Base-by-base conservation (phyloP, 2,797 vertebrate species). In the Phoxinus dragarum region DNA sequence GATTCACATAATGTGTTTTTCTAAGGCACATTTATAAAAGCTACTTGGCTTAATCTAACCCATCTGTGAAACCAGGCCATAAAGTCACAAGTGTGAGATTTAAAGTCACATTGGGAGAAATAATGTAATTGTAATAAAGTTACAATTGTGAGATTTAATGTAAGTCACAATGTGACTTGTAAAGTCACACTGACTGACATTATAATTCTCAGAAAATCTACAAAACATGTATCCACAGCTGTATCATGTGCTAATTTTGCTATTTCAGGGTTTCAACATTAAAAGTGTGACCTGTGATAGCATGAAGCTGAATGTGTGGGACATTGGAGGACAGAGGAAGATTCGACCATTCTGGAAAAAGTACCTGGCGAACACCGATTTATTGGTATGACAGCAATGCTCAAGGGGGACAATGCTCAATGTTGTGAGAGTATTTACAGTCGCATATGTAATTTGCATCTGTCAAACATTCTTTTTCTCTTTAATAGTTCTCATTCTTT, bases 271-370 rank as follows among this genome's bases (percentile, higher is more conserved):
- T 83, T 98, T 98, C 91, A 97, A 97, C 90, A 96, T 98, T 76
- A 97, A 98, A 91, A 97, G 96, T 0, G 93, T 97, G 47, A 95
- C 96, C 40, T 96, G 96, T 0, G 94, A 97, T 0, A 96, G 96
- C 36, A 95, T 98, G 95, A 97, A 97, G 92, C 94, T 98, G 56
- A 97, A 96, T 0, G 96, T 98, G 9, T 98, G 97, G 97, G 97
- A 98, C 90, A 97, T 98, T 0, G 97, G 97, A 74, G 97, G 97
- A 82, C 97, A 98, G 90, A 95, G 96, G 89, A 96, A 97, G 90
- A 96, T 98, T 88, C 94, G 97, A 21, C 85, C 96, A 0, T 97
- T 97, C 91, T 98, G 97, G 97, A 98, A 95, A 91, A 97, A 97
- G 88, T 98, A 98, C 69, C 93, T 98, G 90, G 96, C 97, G 89